Percentiles rank a stretch among this genome's conserved stretches.
Evolutionary conservation across 2,113 vertebrate genomes (phyloP).

Genomic region (Stigmatopora nigra): DNA sequence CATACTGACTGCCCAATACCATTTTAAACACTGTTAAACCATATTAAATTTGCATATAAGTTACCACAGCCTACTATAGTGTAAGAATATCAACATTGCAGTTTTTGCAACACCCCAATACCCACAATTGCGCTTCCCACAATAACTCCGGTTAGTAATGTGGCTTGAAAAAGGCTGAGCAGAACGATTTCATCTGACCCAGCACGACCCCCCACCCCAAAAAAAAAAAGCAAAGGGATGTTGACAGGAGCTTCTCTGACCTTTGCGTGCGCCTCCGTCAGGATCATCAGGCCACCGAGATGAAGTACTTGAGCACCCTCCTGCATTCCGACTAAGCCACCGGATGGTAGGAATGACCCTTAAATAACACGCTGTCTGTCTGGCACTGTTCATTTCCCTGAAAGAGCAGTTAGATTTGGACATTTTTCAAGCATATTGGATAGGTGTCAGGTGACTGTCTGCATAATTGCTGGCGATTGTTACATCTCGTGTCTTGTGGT

Average conservation of each 20-base stretch:
- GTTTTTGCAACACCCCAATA: not conserved
- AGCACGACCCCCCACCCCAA: slow-evolving; percentile 2
- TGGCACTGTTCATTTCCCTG: not conserved
- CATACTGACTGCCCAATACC: too few species aligned
- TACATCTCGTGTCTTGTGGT: not conserved
- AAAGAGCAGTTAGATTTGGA: not conserved
- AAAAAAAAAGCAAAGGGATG: slow-evolving; percentile 9
- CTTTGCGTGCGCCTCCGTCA: slow-evolving; percentile 29
- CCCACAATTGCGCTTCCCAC: not conserved
- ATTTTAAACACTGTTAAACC: not conserved
- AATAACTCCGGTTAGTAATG: not conserved
- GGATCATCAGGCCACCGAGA: slow-evolving; percentile 3
- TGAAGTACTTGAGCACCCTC: slow-evolving; percentile 19
- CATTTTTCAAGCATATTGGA: slow-evolving; percentile 7
- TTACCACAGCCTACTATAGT: not conserved
- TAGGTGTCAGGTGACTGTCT: not conserved
- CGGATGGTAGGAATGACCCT: slow-evolving; percentile 12
- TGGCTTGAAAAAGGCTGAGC: not conserved
- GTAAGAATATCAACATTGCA: not conserved
- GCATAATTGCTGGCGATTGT: not conserved
- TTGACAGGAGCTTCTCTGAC: slow-evolving; percentile 19
- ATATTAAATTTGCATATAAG: not conserved
- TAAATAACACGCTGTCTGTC: not conserved
- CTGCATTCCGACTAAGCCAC: not conserved
- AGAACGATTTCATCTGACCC: slow-evolving; percentile 5